Evolutionary conservation across 37 sponge, comb jelly and placozoan species (phyloP).

Genomic region (Ianthella basta): DNA sequence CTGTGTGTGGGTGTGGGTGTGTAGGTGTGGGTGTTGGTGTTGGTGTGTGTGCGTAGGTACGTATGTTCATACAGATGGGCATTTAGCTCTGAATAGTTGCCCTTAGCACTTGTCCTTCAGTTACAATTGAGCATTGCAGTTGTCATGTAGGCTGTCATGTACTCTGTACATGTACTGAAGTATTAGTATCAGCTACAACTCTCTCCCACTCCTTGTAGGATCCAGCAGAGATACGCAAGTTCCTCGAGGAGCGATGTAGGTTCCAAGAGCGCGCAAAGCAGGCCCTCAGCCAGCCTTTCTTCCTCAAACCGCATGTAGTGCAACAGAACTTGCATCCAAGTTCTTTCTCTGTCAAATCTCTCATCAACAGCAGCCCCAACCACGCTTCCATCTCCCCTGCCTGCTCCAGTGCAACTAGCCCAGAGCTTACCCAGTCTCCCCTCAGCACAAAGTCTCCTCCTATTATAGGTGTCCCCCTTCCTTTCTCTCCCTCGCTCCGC

Average conservation of each 20-base stretch:
- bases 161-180: neutral
- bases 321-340: neutral
- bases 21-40: constrained; percentile 7
- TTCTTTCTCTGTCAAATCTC: neutral
- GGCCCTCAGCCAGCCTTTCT: constrained; percentile 10
- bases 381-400: neutral
- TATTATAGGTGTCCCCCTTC: neutral
- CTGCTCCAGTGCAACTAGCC: too few species aligned
- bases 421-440: neutral
- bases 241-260: neutral
- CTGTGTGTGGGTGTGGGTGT: neutral
- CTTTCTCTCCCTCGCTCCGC: neutral
- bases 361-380: neutral
- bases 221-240: constrained; percentile 5
- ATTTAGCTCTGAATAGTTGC: neutral
- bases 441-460: too few species aligned
- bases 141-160: too few species aligned
- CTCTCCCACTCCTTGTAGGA: neutral
- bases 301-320: constrained; percentile 11
- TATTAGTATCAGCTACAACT: neutral
- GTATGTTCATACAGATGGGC: neutral
- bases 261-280: neutral
- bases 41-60: neutral
- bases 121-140: too few species aligned
- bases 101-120: neutral